phyloP scores from a whole-genome alignment of 1,140 invertebrate genomes.

The Sarcophaga peregrina region DNA sequence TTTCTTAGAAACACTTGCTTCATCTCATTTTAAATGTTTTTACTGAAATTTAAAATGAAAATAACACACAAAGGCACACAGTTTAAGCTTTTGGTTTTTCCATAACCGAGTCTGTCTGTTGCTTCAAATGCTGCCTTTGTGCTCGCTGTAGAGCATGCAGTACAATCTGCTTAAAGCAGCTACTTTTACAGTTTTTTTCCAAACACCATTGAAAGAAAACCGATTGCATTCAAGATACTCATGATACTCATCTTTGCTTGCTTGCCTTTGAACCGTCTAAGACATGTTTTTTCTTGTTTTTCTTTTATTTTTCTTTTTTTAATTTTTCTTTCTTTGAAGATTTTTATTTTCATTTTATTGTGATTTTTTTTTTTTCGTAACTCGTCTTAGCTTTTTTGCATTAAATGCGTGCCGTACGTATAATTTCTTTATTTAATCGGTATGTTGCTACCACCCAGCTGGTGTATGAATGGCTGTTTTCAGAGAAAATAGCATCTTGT shows the following conservation, averaged over 20 bases:
- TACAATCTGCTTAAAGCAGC: conserved; percentile 11
- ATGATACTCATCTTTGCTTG: not conserved
- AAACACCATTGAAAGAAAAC: conserved; percentile 9
- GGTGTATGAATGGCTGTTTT: not conserved
- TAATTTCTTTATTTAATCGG: not conserved
- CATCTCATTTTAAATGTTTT: too few relatives aligned
- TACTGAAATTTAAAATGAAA: too few relatives aligned
- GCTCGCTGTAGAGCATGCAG: conserved; percentile 4
- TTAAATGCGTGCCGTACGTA: not conserved
- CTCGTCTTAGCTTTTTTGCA: not conserved
- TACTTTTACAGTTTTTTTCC: not conserved
- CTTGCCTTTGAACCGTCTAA: not conserved
- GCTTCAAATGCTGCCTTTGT: not conserved
- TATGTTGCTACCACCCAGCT: not conserved
- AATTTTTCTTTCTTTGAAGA: not conserved
- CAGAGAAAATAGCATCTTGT: not conserved
- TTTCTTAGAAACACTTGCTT: too few relatives aligned
- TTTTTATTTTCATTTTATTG: conserved; percentile 17
- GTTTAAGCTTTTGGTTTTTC: too few relatives aligned
- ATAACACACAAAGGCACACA: too few relatives aligned
- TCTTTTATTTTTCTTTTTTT: not conserved
- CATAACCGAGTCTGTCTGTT: too few relatives aligned
- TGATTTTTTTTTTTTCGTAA: not conserved
- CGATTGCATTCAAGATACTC: not conserved
- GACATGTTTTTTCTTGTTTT: not conserved